Percentiles rank a stretch among this genome's conserved stretches.
Conservation (phyloP, 2,113 vertebrate genomes). For the Poeciliopsis occidentalis region DNA sequence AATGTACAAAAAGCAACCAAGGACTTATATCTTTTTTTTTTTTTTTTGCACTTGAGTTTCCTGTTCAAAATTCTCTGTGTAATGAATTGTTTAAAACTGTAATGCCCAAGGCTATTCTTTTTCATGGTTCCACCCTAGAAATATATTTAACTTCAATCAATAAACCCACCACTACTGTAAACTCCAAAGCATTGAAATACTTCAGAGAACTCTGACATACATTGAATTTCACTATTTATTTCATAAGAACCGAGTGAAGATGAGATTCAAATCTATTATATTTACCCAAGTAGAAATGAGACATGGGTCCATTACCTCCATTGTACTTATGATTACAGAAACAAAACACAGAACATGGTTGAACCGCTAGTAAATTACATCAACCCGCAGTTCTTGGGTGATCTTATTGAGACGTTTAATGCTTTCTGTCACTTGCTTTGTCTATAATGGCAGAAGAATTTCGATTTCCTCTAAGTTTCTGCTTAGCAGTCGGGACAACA, state of each 20-base stretch:
- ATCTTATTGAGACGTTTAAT: background rate
- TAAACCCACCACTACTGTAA: background rate
- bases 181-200: too few species aligned
- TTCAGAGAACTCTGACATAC: background rate
- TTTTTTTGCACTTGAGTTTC: background rate
- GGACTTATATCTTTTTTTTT: background rate
- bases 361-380: background rate
- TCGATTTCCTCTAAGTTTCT: background rate
- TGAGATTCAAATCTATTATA: background rate
- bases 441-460: background rate
- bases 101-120: background rate
- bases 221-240: background rate
- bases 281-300: background rate
- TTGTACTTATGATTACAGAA: too few species aligned
- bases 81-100: background rate
- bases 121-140: background rate
- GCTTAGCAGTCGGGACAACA: background rate
- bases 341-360: background rate
- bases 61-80: background rate
- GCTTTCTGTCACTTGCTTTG: too few species aligned
- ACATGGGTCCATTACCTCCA: background rate
- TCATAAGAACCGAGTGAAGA: background rate
- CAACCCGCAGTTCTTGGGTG: too few species aligned
- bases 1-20: background rate
- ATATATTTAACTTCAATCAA: background rate